Percentiles rank a stretch among this genome's conserved stretches.
These are phyloP conservation scores for rabbit (Oryctolagus cuniculus) DNA, from an alignment of 2,113 vertebrate genomes.

Conservation along the genomic window mOryCun1.1 NC_091432.1:39962501-39963000, in stretches of 20 bases:
- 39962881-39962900: not conserved
- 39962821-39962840: not conserved
- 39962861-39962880: not conserved
- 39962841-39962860: not conserved
- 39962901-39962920: not conserved
- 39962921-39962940: not conserved
- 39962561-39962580: not conserved
- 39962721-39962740: slow-evolving; percentile 43
- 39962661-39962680: slow-evolving; percentile 72
- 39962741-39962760: slow-evolving; percentile 58
- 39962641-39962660: not conserved
- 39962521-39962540: not conserved
- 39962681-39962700: slow-evolving; percentile 62
- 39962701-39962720: slow-evolving; percentile 57
- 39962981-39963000: not conserved
- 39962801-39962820: not conserved
- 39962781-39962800: not conserved
- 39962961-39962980: not conserved
- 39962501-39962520: not conserved
- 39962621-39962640: not conserved
- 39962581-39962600: not conserved
- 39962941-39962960: not conserved
- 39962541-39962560: not conserved
- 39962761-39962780: slow-evolving; percentile 11
- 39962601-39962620: not conserved